These are phyloP conservation scores for Quadroppia sp. DNA, from an alignment of 2,888 invertebrate species.

Conservation along the genomic window DNA sequence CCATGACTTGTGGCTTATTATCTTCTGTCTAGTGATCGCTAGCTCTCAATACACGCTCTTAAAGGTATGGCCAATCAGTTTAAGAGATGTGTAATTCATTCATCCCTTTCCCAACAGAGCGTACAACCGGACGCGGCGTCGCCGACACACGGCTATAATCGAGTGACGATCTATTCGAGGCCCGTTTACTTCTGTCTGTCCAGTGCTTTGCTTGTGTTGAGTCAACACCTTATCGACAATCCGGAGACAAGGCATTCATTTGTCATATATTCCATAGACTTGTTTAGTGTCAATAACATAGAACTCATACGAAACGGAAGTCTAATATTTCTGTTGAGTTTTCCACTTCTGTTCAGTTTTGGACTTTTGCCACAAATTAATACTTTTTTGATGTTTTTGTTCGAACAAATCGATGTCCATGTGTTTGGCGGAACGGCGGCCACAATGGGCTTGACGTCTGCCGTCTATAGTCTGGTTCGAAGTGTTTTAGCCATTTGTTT, in stretches of 20 bases:
- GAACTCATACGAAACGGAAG: slow-evolving; percentile 25
- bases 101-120: slow-evolving; percentile 58
- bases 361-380: slow-evolving; percentile 95
- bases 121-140: slow-evolving; percentile 99
- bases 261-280: slow-evolving; percentile 36
- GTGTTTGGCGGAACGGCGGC: slow-evolving; percentile 63
- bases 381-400: slow-evolving; percentile 90
- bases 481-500: slow-evolving; percentile 73
- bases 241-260: slow-evolving; percentile 14
- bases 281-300: slow-evolving; percentile 39
- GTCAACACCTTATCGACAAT: slow-evolving; percentile 21
- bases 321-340: slow-evolving; percentile 70
- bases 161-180: slow-evolving; percentile 71
- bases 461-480: slow-evolving; percentile 71
- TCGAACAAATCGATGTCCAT: slow-evolving; percentile 73
- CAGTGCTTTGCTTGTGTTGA: slow-evolving; percentile 52
- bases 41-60: slow-evolving; percentile 93
- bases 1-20: slow-evolving; percentile 83
- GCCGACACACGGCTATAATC: slow-evolving; percentile 93
- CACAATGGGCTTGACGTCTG: slow-evolving; percentile 62
- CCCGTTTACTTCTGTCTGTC: slow-evolving; percentile 89
- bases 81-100: slow-evolving; percentile 10
- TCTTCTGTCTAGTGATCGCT: slow-evolving; percentile 96
- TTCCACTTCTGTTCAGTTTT: slow-evolving; percentile 88
- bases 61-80: slow-evolving; percentile 57